phyloP scores from a whole-genome alignment of 2,113 vertebrate genomes.

The Chrysochloris asiatica region DNA sequence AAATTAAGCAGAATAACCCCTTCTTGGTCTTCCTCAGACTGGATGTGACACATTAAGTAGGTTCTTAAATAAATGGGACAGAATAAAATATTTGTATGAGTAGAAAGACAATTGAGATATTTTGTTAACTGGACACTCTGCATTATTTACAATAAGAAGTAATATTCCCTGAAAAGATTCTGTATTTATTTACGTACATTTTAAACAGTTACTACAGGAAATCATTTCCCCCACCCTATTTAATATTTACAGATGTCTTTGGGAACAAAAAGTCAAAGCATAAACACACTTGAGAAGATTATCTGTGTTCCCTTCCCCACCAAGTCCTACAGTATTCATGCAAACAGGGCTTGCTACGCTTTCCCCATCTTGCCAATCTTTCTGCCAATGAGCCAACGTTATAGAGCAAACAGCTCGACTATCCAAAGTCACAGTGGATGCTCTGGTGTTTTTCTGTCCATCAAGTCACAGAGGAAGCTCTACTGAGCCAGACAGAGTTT shows the following conservation, averaged over 20 bases:
- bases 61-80: background rate
- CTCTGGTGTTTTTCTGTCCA: background rate
- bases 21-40: background rate
- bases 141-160: background rate
- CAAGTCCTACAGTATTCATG: background rate
- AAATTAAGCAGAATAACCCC: background rate
- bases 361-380: too few species aligned
- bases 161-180: background rate
- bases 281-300: background rate
- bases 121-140: background rate
- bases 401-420: background rate
- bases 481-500: background rate
- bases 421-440: background rate
- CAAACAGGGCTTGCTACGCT: background rate
- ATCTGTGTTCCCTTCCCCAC: background rate
- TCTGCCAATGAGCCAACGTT: background rate
- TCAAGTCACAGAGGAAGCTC: background rate
- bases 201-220: conserved; percentile 51
- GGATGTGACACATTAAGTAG: background rate
- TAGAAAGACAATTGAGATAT: background rate
- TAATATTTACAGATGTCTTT: too few species aligned
- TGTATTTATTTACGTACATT: conserved; percentile 30
- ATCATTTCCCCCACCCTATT: conserved; percentile 43
- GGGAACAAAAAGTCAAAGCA: too few species aligned
- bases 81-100: background rate